Conservation (phyloP, 1,140 invertebrate genomes). For the Nymphalis io region DNA sequence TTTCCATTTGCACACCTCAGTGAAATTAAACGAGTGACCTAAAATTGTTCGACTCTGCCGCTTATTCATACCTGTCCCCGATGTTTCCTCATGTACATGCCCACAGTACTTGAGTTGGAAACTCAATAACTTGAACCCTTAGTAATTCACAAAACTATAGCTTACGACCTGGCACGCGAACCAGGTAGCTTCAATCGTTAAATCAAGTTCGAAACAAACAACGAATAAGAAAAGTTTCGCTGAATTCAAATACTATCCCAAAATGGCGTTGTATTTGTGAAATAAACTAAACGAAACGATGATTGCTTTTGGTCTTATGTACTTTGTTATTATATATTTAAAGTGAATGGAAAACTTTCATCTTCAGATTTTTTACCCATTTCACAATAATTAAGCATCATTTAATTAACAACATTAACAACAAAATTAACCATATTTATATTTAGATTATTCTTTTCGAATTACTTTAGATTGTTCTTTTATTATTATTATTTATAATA, state of each 20-base stretch:
- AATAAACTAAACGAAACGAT: background rate
- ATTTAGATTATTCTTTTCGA: too few relatives aligned
- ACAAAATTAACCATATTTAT: too few relatives aligned
- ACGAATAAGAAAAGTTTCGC: background rate
- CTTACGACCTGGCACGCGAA: constrained; percentile 2
- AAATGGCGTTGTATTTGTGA: background rate
- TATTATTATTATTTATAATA: too few relatives aligned
- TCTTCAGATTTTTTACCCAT: background rate
- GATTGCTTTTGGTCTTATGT: background rate
- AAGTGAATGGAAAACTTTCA: too few relatives aligned
- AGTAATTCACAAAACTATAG: background rate
- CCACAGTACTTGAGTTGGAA: background rate
- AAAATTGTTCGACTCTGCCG: too few relatives aligned
- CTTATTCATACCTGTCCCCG: too few relatives aligned
- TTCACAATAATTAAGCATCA: too few relatives aligned
- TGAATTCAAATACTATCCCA: constrained; percentile 4
- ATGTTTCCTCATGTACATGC: too few relatives aligned
- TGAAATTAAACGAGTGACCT: too few relatives aligned
- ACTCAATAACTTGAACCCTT: background rate
- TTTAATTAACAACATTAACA: too few relatives aligned
- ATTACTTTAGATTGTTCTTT: too few relatives aligned
- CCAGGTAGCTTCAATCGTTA: constrained; percentile 4
- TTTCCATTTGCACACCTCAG: too few relatives aligned
- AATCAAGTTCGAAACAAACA: constrained; percentile 1
- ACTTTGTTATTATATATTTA: background rate